Base-by-base conservation (phyloP, 1,140 invertebrate species). In the Drosophila ohnishii region DNA sequence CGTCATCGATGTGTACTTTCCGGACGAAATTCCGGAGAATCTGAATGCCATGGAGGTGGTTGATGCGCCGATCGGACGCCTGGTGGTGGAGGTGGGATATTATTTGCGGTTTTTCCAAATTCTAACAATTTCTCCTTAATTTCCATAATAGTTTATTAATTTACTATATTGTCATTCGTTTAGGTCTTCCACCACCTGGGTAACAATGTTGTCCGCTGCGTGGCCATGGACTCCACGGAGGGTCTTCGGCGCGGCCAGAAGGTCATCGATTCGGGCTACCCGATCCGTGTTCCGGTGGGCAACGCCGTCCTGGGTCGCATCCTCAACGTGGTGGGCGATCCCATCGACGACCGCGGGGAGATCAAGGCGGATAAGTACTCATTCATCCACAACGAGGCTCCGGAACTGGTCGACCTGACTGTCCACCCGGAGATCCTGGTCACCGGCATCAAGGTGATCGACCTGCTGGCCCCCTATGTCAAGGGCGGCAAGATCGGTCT, bases 401-500 rank as follows among this genome's bases (percentile, higher is more conserved):
- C 98, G 1, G 97, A 96, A 90, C 98, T 99, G 92, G 95, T 97
- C 13, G 98, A 99, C 14, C 98, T 99, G 97, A 98, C 96, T 90
- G 98, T 99, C 2, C 95, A 98, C 89, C 97, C 98, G 85, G 97
- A 99, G 92, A 98, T 99, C 92, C 93, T 99, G 51, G 97, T 97
- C 32, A 99, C 98, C 82, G 98, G 98, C 70, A 99, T 99, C 87
- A 99, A 99, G 92, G 98, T 99, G 59, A 90, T 99, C 48, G 98
- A 99, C 93, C 93, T 99, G 42, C 93, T 99, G 55, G 98, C 98
- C 70, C 98, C 98, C 3, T 97, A 97, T 81, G 96, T 97, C 51
- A 99, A 99, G 93, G 99, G 99, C 93, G 99, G 99, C 92, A 99
- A 99, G 93, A 99, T 99, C 93, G 99, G 98, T 92, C 93, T 99